Conservation (phyloP, 2,113 vertebrate genomes). For the Speoplatyrhinus poulsoni region DNA sequence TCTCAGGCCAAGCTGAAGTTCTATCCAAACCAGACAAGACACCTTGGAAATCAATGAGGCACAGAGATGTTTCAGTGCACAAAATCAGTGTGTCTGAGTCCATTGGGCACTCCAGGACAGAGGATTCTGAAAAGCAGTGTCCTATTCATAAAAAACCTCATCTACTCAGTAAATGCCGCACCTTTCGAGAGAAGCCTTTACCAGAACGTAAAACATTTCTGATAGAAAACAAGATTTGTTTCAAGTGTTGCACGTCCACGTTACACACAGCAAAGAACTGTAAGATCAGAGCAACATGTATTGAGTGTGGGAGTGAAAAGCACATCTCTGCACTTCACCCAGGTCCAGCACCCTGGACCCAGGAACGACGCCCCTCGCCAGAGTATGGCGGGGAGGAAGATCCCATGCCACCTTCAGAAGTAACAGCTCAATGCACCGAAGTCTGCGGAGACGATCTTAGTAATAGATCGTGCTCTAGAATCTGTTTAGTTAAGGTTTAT, state of each 20-base stretch:
- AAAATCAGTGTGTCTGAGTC: no score
- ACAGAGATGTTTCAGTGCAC: no score
- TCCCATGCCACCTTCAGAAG: background rate
- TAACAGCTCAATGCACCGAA: conserved; percentile 12
- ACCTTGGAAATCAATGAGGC: no score
- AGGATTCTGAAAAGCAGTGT: no score
- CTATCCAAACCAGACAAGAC: no score
- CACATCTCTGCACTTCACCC: conserved; percentile 18
- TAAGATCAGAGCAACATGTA: background rate
- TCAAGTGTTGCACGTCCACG: conserved; percentile 15
- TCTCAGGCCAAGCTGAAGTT: no score
- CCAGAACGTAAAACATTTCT: no score
- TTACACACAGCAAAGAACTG: conserved; percentile 18
- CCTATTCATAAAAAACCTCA: no score
- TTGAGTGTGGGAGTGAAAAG: conserved; percentile 17
- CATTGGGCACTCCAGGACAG: no score
- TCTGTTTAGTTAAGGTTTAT: conserved; percentile 17
- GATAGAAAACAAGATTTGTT: conserved; percentile 4
- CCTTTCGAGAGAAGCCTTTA: no score
- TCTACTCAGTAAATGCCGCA: no score
- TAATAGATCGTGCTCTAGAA: background rate
- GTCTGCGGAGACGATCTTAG: conserved; percentile 6
- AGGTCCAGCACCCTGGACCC: background rate
- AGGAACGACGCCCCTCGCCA: background rate
- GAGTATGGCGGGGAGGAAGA: conserved; percentile 3